Evolutionary conservation across 1,140 invertebrate species (phyloP), one percentile per base, ranked within the genome.

Genomic region (Piezodorus guildinii): DNA sequence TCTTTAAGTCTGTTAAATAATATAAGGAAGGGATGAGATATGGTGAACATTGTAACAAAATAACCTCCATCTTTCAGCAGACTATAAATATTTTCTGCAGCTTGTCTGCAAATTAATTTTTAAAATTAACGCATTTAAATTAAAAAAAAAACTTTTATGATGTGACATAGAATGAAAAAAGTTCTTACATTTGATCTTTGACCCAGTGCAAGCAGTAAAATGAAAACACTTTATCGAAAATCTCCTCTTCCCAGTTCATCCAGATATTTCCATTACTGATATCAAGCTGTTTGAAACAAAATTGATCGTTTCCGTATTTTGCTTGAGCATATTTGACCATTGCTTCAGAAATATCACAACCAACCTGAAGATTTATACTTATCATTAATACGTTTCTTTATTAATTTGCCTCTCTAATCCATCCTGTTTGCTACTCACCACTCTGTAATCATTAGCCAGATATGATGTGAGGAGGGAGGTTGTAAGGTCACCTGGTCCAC

Each of bases 161-260:
- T 19, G 27, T 44, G 60, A 17, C 44, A 56, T 45, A 21, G 15
- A 67, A 25, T 54, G 54, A 39, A 30, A 27, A 54, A 34, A 27
- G 14, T 19, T 71, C 79, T 76, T 79, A 88, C 80, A 79, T 79
- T 68, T 87, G 82, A 69, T 89, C 80, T 64, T 83, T 81, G 34
- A 90, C 83, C 88, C 88, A 92, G 68, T 91, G 88, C 0, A 91
- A 74, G 66, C 88, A 87, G 70, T 90, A 89, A 69, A 91, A 90
- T 0, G 88, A 91, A 59, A 88, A 82, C 1, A 82, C 80, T 69
- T 89, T 86, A 65, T 86, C 78, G 68, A 86, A 90, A 51, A 21
- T 23, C 34, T 73, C 72, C n/a, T 73, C 78, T 14, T 73, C 68
- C 65, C 79, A 67, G 17, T 80, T 71, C 2, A 72, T 71, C 0